phyloP scores from a whole-genome alignment of 2,797 vertebrate species.

The Rhadinocentrus ornatus region DNA sequence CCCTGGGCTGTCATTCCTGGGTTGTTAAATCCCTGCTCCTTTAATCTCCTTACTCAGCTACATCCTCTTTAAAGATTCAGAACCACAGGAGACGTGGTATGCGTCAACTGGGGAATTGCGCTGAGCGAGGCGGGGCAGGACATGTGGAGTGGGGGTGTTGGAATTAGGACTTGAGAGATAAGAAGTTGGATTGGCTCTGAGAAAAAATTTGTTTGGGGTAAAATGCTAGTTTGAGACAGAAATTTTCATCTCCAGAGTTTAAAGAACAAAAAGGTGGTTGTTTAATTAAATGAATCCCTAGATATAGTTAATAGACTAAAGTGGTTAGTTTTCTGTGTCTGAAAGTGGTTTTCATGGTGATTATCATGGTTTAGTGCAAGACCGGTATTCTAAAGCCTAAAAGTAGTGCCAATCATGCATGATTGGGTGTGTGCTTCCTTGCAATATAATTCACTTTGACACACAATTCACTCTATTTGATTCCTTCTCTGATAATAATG shows the following conservation, averaged over 20 bases:
- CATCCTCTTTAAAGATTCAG: slow-evolving; percentile 90
- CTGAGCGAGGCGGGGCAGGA: slow-evolving; percentile 59
- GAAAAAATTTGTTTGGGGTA: background rate
- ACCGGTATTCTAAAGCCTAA: slow-evolving; percentile 10
- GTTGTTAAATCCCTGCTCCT: slow-evolving; percentile 85
- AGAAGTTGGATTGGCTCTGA: slow-evolving; percentile 9
- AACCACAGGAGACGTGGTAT: slow-evolving; percentile 65
- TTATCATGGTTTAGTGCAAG: slow-evolving; percentile 23
- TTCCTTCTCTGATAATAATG: background rate
- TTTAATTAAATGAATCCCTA: slow-evolving; percentile 13
- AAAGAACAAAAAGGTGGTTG: background rate
- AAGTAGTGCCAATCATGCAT: slow-evolving; percentile 17
- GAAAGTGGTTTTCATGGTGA: slow-evolving; percentile 1
- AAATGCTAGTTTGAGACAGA: background rate
- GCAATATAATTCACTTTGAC: slow-evolving; percentile 16
- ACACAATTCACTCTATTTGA: slow-evolving; percentile 5
- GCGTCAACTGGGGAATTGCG: slow-evolving; percentile 57
- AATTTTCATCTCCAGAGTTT: slow-evolving; percentile 1
- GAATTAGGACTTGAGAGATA: slow-evolving; percentile 6
- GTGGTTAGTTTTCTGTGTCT: background rate
- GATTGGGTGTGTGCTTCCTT: slow-evolving; percentile 6
- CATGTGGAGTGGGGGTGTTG: slow-evolving; percentile 14
- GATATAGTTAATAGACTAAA: slow-evolving; percentile 11
- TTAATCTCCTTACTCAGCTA: slow-evolving; percentile 87
- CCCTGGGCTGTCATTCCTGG: slow-evolving; percentile 77